Percentiles rank a stretch among this genome's conserved stretches.
Conservation (phyloP, 2,797 vertebrate species). For the Phylloscopus collybita region DNA sequence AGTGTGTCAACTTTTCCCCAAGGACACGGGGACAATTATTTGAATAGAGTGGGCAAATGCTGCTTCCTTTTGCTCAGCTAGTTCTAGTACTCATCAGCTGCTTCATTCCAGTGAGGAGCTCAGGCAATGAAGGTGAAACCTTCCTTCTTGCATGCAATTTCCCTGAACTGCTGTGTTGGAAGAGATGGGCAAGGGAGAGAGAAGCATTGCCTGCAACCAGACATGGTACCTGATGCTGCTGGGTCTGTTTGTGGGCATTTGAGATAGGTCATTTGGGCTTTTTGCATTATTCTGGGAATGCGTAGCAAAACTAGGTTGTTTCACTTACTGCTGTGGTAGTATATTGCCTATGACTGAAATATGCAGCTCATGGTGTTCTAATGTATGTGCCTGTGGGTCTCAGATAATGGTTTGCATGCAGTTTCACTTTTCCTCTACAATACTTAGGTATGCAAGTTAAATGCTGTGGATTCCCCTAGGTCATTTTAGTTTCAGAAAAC, state of each 20-base stretch:
- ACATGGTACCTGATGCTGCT: background rate
- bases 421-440: background rate
- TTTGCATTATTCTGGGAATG: background rate
- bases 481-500: background rate
- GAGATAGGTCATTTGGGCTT: background rate
- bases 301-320: background rate
- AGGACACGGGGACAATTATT: background rate
- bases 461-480: background rate
- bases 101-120: background rate
- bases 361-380: background rate
- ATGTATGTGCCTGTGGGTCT: background rate
- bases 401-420: background rate
- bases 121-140: background rate
- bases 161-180: background rate
- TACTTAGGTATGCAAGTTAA: background rate
- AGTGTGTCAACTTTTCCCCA: background rate
- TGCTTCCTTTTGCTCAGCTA: background rate
- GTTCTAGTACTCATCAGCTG: background rate
- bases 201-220: background rate
- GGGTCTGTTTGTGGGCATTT: background rate
- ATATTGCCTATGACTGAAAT: background rate
- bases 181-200: background rate
- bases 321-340: background rate
- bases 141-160: background rate
- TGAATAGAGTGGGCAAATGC: background rate